Evolutionary conservation across 1,140 invertebrate genomes (phyloP).

Genomic region (Philopotamus ludificatus): DNA sequence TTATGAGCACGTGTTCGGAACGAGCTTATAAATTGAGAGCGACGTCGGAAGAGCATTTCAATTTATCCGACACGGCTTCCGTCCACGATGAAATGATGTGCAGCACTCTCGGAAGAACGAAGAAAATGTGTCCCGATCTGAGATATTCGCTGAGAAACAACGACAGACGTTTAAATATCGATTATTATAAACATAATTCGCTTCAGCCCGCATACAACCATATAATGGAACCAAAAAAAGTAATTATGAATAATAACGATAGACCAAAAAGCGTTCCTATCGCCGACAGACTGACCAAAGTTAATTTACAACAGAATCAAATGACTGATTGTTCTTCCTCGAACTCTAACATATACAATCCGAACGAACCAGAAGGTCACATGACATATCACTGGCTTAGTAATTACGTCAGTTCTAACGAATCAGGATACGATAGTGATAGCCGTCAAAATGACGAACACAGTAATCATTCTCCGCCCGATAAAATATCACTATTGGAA

Average conservation of each 20-base stretch:
- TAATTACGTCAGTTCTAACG: slow-evolving; percentile 77
- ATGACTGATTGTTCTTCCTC: slow-evolving; percentile 51
- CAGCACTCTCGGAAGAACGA: slow-evolving; percentile 43
- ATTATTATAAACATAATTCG: neutral
- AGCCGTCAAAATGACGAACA: slow-evolving; percentile 61
- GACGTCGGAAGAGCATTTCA: slow-evolving; percentile 52
- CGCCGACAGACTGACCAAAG: slow-evolving; percentile 49
- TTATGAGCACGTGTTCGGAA: slow-evolving; percentile 45
- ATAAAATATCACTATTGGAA: slow-evolving; percentile 44
- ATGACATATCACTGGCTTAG: slow-evolving; percentile 58
- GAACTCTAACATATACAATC: slow-evolving; percentile 52
- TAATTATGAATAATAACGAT: slow-evolving; percentile 49
- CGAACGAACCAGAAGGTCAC: slow-evolving; percentile 44
- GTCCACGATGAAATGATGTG: slow-evolving; percentile 50
- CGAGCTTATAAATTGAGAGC: slow-evolving; percentile 42
- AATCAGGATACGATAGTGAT: slow-evolving; percentile 81
- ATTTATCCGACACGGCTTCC: slow-evolving; percentile 54
- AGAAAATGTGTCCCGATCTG: slow-evolving; percentile 48
- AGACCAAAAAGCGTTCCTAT: slow-evolving; percentile 50
- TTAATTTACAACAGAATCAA: slow-evolving; percentile 50
- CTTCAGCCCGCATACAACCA: neutral
- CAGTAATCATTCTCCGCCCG: slow-evolving; percentile 55
- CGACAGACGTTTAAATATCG: neutral
- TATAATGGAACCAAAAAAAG: slow-evolving; percentile 49
- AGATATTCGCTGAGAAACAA: slow-evolving; percentile 48